Base-by-base conservation (phyloP, 35 echinoderm and acorn worm species). In the Hemicentrotus pulcherrimus region DNA sequence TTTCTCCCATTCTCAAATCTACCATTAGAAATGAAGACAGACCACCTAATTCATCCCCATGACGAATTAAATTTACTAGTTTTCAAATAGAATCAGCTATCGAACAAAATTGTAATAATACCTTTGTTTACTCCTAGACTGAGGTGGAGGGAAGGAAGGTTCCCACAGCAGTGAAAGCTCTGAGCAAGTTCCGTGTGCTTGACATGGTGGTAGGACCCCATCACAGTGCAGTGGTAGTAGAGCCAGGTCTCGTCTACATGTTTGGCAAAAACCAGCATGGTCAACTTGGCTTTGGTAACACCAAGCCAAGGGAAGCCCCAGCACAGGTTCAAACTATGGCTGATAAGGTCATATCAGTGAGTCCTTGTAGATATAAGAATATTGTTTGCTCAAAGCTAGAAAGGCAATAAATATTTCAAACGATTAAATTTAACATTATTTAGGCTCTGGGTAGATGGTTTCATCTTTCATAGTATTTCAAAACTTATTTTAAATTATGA, bases 101-200 rank as follows among this genome's bases (percentile, higher is more conserved):
- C 35, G 35, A 41, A 41, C 35, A 41, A 41, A 41, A 41, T 41
- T 41, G 5, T 31, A 5, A 92, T 86, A 32, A 71, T 32, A 4
- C 14, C 88, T 96, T 32, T 47, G 32, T 52, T 45, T 92, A 88
- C 28, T 30, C 95, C 32, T 96, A 99, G 98, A 99, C 98, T 30
- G 98, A 99, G 97, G 98, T 99, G 24, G 98, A 99, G 88, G 97
- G 98, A 48, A 94, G 98, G n/a, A 99, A 96, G 48, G 96, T 98
- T 18, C 97, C 98, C 32, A 97, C 97, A 10, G 92, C 96, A 30
- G 96, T 98, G 86, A 98, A 97, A 96, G 92, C 96, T 5, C 85
- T 97, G 32, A 94, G 95, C 18, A 98, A 96, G 46, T 99, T 97
- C 95, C 87, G 97, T 32, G 98, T 99, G 11, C 50, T 99, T 58